A percentile compares a stretch with the other conserved stretches of the same genome.
These are phyloP conservation scores for Neotoma lepida DNA, from an alignment of 2,113 vertebrate genomes.

Conservation along the genomic window DNA sequence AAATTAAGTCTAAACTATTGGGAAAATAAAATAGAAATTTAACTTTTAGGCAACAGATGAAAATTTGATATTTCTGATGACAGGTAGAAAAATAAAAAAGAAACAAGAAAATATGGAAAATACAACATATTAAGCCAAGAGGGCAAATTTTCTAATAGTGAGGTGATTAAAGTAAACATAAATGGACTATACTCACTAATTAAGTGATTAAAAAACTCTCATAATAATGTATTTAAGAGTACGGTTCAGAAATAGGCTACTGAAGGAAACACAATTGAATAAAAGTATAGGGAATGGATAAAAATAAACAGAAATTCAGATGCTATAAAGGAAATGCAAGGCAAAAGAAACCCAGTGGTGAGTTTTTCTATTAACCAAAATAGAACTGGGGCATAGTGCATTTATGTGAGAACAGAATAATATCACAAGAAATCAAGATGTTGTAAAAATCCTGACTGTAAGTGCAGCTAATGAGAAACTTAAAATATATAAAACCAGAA, in stretches of 20 bases:
- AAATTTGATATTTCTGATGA: background rate
- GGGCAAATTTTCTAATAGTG: background rate
- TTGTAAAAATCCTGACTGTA: background rate
- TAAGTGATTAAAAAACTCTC: conserved; percentile 34
- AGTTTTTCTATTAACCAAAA: conserved; percentile 16
- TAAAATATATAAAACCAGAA: conserved; percentile 40
- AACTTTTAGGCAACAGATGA: background rate
- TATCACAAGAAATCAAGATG: background rate
- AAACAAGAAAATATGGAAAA: background rate
- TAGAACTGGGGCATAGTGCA: background rate
- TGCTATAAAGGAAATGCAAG: background rate
- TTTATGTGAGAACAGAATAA: background rate
- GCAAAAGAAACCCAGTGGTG: background rate
- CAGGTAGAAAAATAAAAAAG: background rate
- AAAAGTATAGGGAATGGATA: background rate
- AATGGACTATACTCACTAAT: background rate
- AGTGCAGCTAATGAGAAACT: background rate
- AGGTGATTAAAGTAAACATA: background rate
- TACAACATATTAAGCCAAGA: background rate
- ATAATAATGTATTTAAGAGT: background rate
- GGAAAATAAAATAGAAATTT: background rate
- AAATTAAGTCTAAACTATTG: background rate
- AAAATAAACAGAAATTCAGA: background rate
- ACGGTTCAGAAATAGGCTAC: background rate
- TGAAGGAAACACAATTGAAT: background rate